phyloP scores from a whole-genome alignment of 2,888 invertebrate species.

The Heliconius charithonia region DNA sequence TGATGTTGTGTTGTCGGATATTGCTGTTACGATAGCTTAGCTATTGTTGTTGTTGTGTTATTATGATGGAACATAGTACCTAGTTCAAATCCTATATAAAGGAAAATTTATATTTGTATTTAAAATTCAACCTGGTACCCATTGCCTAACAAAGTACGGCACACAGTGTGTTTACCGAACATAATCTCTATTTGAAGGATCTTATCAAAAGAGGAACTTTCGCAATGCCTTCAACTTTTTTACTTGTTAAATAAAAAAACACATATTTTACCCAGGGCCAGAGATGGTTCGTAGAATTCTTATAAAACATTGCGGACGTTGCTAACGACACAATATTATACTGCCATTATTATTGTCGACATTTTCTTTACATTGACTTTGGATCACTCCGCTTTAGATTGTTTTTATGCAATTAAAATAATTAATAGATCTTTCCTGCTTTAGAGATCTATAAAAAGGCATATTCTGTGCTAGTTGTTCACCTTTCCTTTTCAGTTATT shows the following conservation, averaged over 20 bases:
- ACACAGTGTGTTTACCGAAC: too few relatives aligned
- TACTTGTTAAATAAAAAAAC: not conserved
- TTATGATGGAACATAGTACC: too few relatives aligned
- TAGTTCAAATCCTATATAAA: too few relatives aligned
- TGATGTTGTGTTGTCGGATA: not conserved
- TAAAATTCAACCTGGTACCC: not conserved
- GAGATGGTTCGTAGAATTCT: slow-evolving; percentile 12
- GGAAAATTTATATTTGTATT: not conserved
- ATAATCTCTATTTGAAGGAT: not conserved
- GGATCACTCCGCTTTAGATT: slow-evolving; percentile 39
- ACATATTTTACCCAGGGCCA: not conserved
- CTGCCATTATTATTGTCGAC: slow-evolving; percentile 47
- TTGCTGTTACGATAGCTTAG: not conserved
- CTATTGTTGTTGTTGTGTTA: too few relatives aligned
- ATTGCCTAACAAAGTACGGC: not conserved
- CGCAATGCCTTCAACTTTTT: too few relatives aligned
- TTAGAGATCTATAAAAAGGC: slow-evolving; percentile 31
- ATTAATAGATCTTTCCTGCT: slow-evolving; percentile 40
- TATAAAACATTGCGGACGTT: slow-evolving; percentile 36
- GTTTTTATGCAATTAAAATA: slow-evolving; percentile 41
- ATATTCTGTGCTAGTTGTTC: slow-evolving; percentile 25
- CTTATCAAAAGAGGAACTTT: not conserved
- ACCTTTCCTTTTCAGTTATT: slow-evolving; percentile 29
- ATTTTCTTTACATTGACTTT: slow-evolving; percentile 49
- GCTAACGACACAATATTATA: slow-evolving; percentile 41